phyloP scores from a whole-genome alignment of 2,113 vertebrate species.

The Notothenia coriiceps region DNA sequence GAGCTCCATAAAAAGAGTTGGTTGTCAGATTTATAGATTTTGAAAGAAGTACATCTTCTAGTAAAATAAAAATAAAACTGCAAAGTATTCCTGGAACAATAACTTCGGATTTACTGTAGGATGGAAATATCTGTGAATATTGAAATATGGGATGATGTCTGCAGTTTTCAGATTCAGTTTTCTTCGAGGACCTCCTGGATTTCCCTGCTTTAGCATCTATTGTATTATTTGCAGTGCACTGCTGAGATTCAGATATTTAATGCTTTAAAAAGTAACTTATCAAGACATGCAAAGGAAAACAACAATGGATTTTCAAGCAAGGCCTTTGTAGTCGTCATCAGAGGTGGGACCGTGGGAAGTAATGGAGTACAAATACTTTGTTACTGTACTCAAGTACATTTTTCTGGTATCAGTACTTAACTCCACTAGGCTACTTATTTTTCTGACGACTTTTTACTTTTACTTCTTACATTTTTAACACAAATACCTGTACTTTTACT shows the following conservation, averaged over 20 bases:
- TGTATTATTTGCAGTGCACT: background rate
- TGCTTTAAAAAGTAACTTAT: background rate
- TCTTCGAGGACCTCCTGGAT: background rate
- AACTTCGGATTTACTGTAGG: background rate
- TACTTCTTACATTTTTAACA: too few species aligned
- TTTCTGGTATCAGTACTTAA: too few species aligned
- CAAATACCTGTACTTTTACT: too few species aligned
- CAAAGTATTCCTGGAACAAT: background rate
- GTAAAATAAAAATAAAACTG: background rate
- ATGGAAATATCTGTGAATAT: background rate
- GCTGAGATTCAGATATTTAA: constrained; percentile 11
- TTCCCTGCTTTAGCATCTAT: background rate
- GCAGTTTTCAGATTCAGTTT: background rate
- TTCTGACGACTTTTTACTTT: too few species aligned
- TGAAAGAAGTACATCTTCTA: background rate
- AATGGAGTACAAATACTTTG: too few species aligned
- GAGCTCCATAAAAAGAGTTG: background rate
- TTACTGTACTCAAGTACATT: too few species aligned
- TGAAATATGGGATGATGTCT: background rate
- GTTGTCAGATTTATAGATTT: background rate
- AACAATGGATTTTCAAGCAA: background rate
- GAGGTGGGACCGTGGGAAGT: too few species aligned
- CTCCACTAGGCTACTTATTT: too few species aligned
- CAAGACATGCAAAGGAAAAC: background rate
- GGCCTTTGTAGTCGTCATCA: background rate